Evolutionary conservation across 2,888 invertebrate genomes (phyloP).

Genomic region (Coronaproctus castanopsis): DNA sequence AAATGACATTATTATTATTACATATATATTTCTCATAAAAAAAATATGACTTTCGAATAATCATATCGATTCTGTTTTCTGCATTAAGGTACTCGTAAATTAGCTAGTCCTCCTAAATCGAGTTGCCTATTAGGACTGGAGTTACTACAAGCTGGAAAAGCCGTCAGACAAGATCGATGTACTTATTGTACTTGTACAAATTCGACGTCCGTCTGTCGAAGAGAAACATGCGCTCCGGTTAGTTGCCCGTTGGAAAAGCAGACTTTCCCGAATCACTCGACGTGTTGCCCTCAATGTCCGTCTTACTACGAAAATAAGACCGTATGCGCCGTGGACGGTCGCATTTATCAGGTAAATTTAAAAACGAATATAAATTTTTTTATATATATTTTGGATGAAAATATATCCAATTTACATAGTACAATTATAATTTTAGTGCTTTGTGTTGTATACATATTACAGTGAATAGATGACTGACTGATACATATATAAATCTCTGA

Average conservation of each 20-base stretch:
- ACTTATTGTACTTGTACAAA: constrained; percentile 65
- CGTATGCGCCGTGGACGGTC: constrained; percentile 42
- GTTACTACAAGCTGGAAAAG: constrained; percentile 39
- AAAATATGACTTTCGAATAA: no score
- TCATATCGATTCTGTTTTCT: no score
- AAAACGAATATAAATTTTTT: no score
- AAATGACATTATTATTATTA: no score
- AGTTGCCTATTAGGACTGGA: constrained; percentile 51
- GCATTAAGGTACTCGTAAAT: constrained; percentile 28
- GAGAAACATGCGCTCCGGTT: constrained; percentile 71
- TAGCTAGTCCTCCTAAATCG: constrained; percentile 31
- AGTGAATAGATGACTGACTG: no score
- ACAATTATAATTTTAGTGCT: neutral
- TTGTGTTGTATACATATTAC: neutral
- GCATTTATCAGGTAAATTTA: constrained; percentile 47
- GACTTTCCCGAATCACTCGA: constrained; percentile 36
- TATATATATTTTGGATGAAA: neutral
- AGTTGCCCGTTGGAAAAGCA: constrained; percentile 59
- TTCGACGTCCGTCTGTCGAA: constrained; percentile 56
- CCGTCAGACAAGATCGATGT: constrained; percentile 48
- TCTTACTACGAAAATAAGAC: constrained; percentile 43
- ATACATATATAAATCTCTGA: no score
- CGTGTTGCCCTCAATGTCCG: constrained; percentile 55
- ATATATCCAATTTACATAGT: neutral
- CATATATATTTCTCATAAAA: no score